A percentile compares a stretch with the other conserved stretches of the same genome.
These are phyloP conservation scores for Umimayanthus chanpuru DNA, from an alignment of 92 coral and sea anemone genomes.

Conservation along the genomic window DNA sequence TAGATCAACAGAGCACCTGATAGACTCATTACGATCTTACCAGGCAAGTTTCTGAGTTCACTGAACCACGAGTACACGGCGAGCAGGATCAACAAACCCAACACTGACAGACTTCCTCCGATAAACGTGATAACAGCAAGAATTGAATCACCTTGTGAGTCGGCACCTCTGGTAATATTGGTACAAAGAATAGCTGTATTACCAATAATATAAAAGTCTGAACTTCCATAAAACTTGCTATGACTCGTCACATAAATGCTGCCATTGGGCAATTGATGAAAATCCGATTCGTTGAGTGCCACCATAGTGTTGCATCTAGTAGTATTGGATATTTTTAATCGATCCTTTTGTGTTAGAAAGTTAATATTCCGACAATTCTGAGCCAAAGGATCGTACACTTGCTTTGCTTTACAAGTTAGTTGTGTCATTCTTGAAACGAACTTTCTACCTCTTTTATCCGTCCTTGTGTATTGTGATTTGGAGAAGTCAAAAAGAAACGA, in stretches of 20 bases:
- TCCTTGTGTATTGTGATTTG: background rate
- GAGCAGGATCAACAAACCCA: constrained; percentile 3
- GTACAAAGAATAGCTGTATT: constrained; percentile 10
- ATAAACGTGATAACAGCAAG: background rate
- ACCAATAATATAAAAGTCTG: background rate
- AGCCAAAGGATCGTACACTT: constrained; percentile 1
- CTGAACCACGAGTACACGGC: constrained; percentile 9
- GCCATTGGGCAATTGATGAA: background rate
- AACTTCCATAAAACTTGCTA: background rate
- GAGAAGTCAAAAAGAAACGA: too few species aligned
- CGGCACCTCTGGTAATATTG: background rate
- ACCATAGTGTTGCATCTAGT: background rate
- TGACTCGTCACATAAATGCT: background rate
- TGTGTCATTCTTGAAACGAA: background rate
- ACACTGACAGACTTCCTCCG: background rate
- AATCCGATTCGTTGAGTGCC: background rate
- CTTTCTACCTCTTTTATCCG: too few species aligned
- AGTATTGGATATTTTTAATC: background rate
- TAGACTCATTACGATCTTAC: constrained; percentile 1
- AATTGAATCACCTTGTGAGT: background rate
- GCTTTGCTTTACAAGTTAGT: background rate
- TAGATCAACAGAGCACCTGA: constrained; percentile 7
- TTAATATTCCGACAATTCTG: background rate
- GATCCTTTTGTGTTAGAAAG: background rate
- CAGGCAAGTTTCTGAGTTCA: constrained; percentile 12